Evolutionary conservation across 2,888 invertebrate species (phyloP), one percentile per base, ranked within the genome.

Genomic region (Mallateleia sp.): DNA sequence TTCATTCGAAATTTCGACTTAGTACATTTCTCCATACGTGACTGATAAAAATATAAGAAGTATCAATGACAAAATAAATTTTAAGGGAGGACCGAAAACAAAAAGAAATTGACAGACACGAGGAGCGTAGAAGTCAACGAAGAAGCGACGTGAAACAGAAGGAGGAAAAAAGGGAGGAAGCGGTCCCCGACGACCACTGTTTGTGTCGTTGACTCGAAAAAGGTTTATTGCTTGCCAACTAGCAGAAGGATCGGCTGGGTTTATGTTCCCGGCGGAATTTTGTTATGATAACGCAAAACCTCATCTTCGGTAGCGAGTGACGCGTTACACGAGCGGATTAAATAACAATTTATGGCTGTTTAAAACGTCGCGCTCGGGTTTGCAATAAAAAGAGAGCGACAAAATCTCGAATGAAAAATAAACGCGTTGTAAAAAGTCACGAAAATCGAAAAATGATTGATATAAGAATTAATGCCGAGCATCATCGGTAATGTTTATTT

Each of bases 261-360:
- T 69, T 79, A 79, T 60, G 69, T 78, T 78, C 67, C 67, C 66
- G 58, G 34, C 34, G 67, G 78, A 67, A 78, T 78, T 78, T 78
- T 58, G 67, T 67, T 78, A 78, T 67, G 67, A 78, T 67, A 78
- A 67, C 58, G 58, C 66, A 58, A 66, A 67, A 66, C 58, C 78
- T 67, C 77, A 67, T 67, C 56, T 78, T 78, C 67, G 58, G 58
- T 42, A 58, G 67, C 67, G 50, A 78, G 47, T 67, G 78, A 78
- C 56, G 67, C 66, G 67, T 67, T 56, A 47, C 67, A 58, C 18
- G 64, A 66, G 45, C 62, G 22, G 67, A 78, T 78, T 67, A 58
- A 67, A 58, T 58, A 64, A 75, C 78, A 50, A 77, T 77, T 66
- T 66, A 77, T 38, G 77, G 32, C 56, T 58, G 64, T 77, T 32